A percentile compares a stretch with the other conserved stretches of the same genome.
phyloP scores from a whole-genome alignment of 2,888 invertebrate genomes.

The Cotesia congregata region DNA sequence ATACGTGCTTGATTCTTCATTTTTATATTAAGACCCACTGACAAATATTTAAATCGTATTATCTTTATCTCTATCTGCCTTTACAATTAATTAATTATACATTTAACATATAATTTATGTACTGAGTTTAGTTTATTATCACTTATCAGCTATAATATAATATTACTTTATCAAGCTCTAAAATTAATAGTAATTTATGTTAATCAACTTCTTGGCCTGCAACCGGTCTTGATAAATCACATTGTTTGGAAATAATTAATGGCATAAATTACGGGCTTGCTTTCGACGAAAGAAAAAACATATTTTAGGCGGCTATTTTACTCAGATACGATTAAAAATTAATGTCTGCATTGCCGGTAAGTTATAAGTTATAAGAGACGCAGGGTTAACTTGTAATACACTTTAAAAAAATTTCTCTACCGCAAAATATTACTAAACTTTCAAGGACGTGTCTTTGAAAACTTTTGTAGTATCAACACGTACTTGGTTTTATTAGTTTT shows the following conservation, averaged over 20 bases:
- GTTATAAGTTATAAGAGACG: background rate
- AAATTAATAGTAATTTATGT: background rate
- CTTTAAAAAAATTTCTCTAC: background rate
- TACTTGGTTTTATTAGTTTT: background rate
- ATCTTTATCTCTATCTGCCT: no score
- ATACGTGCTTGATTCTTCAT: no score
- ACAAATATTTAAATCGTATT: no score
- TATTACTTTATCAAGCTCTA: background rate
- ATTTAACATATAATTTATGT: no score
- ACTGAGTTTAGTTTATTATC: no score
- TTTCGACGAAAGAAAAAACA: background rate
- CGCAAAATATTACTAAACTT: background rate
- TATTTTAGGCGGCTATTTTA: background rate
- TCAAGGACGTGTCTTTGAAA: conserved; percentile 4
- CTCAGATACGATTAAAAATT: background rate
- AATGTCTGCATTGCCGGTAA: background rate
- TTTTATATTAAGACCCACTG: no score
- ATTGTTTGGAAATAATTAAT: background rate
- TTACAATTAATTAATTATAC: no score
- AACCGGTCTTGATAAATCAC: background rate
- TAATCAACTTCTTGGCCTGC: background rate
- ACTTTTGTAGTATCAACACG: background rate
- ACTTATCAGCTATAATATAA: no score
- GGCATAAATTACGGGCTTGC: background rate
- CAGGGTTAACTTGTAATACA: background rate